Evolutionary conservation across 1,140 invertebrate genomes (phyloP), one percentile per base, ranked within the genome.

Genomic region (Cyrtorhinus lividipennis): DNA sequence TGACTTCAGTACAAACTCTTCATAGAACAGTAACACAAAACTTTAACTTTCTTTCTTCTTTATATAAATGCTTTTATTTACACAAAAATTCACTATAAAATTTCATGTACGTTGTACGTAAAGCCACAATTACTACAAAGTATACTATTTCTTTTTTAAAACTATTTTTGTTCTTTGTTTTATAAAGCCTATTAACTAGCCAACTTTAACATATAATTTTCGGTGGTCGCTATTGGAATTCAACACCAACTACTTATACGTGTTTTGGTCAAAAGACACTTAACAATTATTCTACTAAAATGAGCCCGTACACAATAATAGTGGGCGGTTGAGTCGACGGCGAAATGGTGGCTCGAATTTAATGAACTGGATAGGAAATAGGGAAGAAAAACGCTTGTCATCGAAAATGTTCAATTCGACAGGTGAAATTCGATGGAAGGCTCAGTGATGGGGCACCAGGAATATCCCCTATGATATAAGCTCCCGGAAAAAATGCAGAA

Each of bases 61-160:
- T 15, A 38, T 38, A 53, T 15, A 53, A 5, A 10, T 13, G 20
- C 20, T 10, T 53, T 20, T 53, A 53, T 53, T 12, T 53, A 53
- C 48, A 38, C 30, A 38, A 38, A 53, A 44, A 44, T 44, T 53
- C 20, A 13, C 48, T 53, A 53, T 53, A 53, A 53, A 53, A 53
- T 53, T 53, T 53, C 20, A 22, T 53, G 10, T 20, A 53, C 48
- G 48, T 53, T 53, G 48, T 53, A 53, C 48, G 48, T 22, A 53
- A 53, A 53, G 48, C 48, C 10, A 53, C 18, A 13, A 53, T 53
- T 20, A 53, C 48, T 12, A 53, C 5, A 5, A 15, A n/a, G 38
- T 22, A 12, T 15, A 53, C 8, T 53, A 53, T 22, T 15, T 22
- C 10, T 53, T 10, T 53, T 20, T 12, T 53, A 3, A n/a, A 44